Conservation (phyloP, 2,888 invertebrate species). For the Ypsolopha sequella region DNA sequence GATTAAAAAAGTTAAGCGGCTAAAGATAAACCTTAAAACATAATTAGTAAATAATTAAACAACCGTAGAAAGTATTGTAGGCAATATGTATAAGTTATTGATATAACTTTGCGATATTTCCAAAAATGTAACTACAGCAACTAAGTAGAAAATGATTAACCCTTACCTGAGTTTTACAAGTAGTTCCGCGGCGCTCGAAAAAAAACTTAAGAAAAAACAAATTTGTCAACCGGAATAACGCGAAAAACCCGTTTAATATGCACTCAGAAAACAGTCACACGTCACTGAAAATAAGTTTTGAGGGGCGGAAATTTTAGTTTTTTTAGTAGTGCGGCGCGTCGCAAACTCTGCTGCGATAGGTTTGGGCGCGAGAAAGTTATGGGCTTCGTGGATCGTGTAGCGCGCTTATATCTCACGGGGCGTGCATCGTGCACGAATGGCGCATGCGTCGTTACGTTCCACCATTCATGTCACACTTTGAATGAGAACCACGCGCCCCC, state of each 20-base stretch:
- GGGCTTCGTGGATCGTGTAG: constrained; percentile 41
- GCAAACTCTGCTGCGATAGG: constrained; percentile 39
- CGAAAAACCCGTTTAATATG: constrained; percentile 17
- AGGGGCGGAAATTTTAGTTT: not conserved
- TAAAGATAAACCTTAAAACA: too few relatives aligned
- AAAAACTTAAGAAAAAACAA: not conserved
- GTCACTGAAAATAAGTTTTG: constrained; percentile 19
- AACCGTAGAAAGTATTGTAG: too few relatives aligned
- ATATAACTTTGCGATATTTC: too few relatives aligned
- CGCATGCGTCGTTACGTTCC: constrained; percentile 49
- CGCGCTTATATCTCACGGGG: constrained; percentile 55
- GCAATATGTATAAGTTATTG: too few relatives aligned
- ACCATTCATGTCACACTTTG: constrained; percentile 55
- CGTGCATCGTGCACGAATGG: constrained; percentile 41
- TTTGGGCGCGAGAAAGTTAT: constrained; percentile 63
- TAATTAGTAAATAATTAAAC: too few relatives aligned
- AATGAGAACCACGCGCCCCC: constrained; percentile 63
- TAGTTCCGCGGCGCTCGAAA: not conserved
- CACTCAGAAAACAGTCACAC: constrained; percentile 36
- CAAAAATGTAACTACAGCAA: constrained; percentile 13
- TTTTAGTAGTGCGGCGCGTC: constrained; percentile 16
- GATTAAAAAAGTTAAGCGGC: too few relatives aligned
- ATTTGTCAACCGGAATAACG: constrained; percentile 12
- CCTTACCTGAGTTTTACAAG: constrained; percentile 20
- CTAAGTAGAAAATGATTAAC: constrained; percentile 18